phyloP scores from a whole-genome alignment of 1,140 invertebrate species.

The Ips typographus region DNA sequence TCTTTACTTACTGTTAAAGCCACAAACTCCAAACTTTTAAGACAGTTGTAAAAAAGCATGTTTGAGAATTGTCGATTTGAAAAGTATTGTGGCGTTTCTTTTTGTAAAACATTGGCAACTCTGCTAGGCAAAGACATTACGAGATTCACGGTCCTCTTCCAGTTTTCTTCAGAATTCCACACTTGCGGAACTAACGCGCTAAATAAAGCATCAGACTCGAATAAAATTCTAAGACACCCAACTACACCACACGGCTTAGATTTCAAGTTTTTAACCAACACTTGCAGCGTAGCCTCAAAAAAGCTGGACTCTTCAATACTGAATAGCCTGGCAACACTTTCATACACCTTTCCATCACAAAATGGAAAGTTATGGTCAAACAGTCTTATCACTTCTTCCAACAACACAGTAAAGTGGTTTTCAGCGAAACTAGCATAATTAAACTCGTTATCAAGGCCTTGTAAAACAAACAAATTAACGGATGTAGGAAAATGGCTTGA shows the following conservation, averaged over 20 bases:
- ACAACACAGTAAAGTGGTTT: conserved; percentile 51
- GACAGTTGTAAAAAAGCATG: conserved; percentile 62
- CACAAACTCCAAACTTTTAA: conserved; percentile 61
- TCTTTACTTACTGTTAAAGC: conserved; percentile 48
- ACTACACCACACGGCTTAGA: conserved; percentile 45
- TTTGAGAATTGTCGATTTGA: conserved; percentile 59
- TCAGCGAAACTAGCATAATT: conserved; percentile 51
- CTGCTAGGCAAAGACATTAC: conserved; percentile 66
- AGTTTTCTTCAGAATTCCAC: conserved; percentile 47
- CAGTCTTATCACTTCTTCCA: conserved; percentile 53
- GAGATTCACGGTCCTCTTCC: conserved; percentile 61
- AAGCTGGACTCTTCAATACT: conserved; percentile 57
- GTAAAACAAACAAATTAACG: conserved; percentile 63
- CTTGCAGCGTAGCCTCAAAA: conserved; percentile 56
- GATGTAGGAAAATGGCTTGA: conserved; percentile 60
- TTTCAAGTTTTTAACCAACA: conserved; percentile 53
- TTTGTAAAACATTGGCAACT: conserved; percentile 65
- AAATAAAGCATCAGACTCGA: conserved; percentile 61
- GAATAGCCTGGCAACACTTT: conserved; percentile 53
- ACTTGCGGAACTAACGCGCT: conserved; percentile 52
- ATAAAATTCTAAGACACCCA: conserved; percentile 54
- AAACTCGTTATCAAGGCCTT: conserved; percentile 51
- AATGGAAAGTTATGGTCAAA: conserved; percentile 60
- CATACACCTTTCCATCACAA: conserved; percentile 47
- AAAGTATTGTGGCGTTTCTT: conserved; percentile 60